These are phyloP conservation scores for Acrobasis suavella DNA, from an alignment of 2,888 invertebrate species.

Conservation along the genomic window DNA sequence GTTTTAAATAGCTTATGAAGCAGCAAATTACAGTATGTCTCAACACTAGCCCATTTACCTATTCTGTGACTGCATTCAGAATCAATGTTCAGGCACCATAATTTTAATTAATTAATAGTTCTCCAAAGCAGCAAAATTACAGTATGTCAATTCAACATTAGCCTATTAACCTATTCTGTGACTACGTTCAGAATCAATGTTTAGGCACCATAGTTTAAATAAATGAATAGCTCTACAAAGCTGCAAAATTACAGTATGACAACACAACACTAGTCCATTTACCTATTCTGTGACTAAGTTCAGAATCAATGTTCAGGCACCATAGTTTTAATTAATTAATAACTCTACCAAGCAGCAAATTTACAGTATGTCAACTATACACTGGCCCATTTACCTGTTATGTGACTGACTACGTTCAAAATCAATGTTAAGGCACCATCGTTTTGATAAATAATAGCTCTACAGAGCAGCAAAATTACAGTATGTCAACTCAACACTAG, in stretches of 20 bases:
- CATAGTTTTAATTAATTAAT: neutral
- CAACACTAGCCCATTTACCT: neutral
- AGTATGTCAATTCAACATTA: neutral
- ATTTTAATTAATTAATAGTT: neutral
- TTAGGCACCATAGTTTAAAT: neutral
- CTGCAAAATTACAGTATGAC: neutral
- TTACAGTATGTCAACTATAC: neutral
- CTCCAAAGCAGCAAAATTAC: neutral
- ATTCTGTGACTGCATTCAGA: neutral
- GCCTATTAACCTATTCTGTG: neutral
- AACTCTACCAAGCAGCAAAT: neutral
- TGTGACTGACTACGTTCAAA: constrained; percentile 6
- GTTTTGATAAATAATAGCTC: neutral
- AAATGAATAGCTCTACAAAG: neutral
- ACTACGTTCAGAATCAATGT: neutral
- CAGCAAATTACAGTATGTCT: neutral
- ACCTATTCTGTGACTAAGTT: constrained; percentile 5
- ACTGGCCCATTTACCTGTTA: neutral
- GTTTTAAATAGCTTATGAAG: neutral
- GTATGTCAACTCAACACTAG: neutral
- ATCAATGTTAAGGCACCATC: neutral
- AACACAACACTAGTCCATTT: neutral
- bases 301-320: neutral
- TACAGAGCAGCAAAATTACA: constrained; percentile 1
- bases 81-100: neutral